Evolutionary conservation across 2,888 invertebrate genomes (phyloP).

Genomic region (Sphaerolaimus hirsutus): DNA sequence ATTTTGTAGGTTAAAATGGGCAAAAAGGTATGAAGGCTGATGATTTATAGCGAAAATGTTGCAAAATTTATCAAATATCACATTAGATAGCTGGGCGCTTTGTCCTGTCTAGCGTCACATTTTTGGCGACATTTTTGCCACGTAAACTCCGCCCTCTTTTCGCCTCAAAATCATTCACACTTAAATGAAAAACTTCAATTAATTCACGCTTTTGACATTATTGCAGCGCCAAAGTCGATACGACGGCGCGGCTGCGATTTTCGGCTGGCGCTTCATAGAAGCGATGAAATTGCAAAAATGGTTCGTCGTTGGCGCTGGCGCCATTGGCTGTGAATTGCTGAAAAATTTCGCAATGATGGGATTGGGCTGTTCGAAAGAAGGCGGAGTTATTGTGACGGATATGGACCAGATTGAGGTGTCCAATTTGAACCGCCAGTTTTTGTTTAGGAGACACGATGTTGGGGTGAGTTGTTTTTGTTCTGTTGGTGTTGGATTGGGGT

Average conservation of each 20-base stretch:
- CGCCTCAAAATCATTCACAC: no score
- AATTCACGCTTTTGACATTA: conserved; percentile 2
- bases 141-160: no score
- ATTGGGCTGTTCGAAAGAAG: conserved; percentile 37
- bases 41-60: no score
- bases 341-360: conserved; percentile 99
- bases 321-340: conserved; percentile 66
- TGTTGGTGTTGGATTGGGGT: no score
- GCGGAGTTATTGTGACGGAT: conserved; percentile 64
- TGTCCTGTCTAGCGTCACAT: no score
- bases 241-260: conserved; percentile 73
- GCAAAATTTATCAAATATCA: no score
- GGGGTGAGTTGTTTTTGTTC: conserved; percentile 18
- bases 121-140: no score
- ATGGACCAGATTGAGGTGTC: conserved; percentile 98
- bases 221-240: conserved; percentile 27
- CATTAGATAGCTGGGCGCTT: no score
- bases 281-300: conserved; percentile 52
- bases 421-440: conserved; percentile 88
- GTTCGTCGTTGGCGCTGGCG: conserved; percentile 39
- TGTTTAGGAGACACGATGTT: conserved; percentile 80
- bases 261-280: conserved; percentile 67
- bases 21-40: no score
- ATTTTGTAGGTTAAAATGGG: no score
- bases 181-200: no score